Evolutionary conservation across 2,113 vertebrate species (phyloP).

Genomic region (Calyptomena viridis): DNA sequence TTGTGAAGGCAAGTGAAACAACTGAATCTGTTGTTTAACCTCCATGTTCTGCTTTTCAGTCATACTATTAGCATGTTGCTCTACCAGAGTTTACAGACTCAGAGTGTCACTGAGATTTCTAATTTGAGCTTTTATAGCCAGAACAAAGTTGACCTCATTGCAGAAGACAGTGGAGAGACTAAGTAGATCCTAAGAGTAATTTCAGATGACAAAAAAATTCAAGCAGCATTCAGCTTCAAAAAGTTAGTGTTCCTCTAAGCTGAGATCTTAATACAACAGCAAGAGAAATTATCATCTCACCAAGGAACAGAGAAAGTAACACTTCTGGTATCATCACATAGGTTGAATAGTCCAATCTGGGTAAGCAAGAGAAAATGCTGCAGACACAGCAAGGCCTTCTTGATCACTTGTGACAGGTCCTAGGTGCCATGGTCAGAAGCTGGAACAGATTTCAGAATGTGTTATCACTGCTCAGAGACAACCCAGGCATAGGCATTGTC

Average conservation of each 20-base stretch:
- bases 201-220: not conserved
- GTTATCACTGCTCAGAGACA: not conserved
- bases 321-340: not conserved
- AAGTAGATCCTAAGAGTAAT: not conserved
- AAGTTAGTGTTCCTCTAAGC: not conserved
- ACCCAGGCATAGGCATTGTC: not conserved
- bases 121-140: not conserved
- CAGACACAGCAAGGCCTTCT: not conserved
- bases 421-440: not conserved
- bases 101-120: not conserved
- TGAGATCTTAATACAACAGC: not conserved
- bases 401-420: not conserved
- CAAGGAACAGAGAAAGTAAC: not conserved
- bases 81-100: not conserved
- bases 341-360: not conserved
- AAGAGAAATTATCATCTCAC: not conserved
- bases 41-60: not conserved
- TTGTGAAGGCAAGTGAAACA: not conserved
- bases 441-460: not conserved
- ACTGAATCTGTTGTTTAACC: not conserved
- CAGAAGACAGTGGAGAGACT: not conserved
- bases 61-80: not conserved
- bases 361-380: not conserved
- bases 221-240: not conserved
- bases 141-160: not conserved